A percentile compares a stretch with the other conserved stretches of the same genome.
phyloP scores from a whole-genome alignment of 2,797 vertebrate species.

The Sphenopsis melanotis region DNA sequence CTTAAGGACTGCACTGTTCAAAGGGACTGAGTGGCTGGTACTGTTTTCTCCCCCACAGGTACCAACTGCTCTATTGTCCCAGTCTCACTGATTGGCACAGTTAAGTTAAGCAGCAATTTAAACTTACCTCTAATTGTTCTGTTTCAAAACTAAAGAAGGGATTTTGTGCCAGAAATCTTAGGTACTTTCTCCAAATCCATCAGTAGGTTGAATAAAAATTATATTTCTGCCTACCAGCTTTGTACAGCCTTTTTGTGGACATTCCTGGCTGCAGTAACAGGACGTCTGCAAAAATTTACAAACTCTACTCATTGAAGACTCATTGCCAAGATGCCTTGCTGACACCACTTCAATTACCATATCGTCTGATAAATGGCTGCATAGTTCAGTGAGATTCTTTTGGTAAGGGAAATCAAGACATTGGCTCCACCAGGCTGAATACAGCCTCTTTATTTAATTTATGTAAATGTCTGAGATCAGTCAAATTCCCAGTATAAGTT shows the following conservation, averaged over 20 bases:
- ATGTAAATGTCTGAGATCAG: conserved; percentile 30
- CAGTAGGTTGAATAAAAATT: background rate
- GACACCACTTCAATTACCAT: conserved; percentile 2
- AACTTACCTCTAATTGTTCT: background rate
- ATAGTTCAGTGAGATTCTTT: background rate
- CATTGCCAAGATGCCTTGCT: background rate
- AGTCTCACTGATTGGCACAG: background rate
- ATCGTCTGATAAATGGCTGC: conserved; percentile 21
- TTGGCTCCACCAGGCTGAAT: background rate
- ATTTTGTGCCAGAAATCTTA: background rate
- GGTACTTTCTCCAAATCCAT: background rate
- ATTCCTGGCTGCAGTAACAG: background rate
- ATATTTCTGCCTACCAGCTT: background rate
- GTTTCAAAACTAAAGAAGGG: background rate
- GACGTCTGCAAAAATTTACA: background rate
- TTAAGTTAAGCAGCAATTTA: background rate
- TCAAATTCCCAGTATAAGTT: conserved; percentile 24
- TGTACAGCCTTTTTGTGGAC: background rate
- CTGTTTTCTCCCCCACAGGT: background rate
- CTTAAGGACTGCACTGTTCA: background rate
- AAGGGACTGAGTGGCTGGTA: background rate
- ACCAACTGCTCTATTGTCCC: background rate
- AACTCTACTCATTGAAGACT: background rate
- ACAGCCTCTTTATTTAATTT: conserved; percentile 6
- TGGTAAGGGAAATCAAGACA: background rate